Evolutionary conservation across 1,140 invertebrate genomes (phyloP).

Genomic region (Agrypnia vestita): DNA sequence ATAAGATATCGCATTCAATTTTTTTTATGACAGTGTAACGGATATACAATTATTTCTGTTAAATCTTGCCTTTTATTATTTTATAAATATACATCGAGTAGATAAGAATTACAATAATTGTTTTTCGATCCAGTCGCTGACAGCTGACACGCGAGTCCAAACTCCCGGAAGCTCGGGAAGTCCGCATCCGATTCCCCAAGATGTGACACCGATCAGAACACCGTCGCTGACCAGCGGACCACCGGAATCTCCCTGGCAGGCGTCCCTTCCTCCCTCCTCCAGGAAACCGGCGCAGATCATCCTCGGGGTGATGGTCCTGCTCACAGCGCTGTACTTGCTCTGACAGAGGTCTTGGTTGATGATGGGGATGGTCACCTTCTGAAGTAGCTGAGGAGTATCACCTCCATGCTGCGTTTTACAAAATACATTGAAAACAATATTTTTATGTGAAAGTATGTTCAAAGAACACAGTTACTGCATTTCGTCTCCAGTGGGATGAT

Average conservation of each 20-base stretch:
- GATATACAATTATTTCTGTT: too few relatives aligned
- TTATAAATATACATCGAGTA: too few relatives aligned
- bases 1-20: too few relatives aligned
- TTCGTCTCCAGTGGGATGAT: too few relatives aligned
- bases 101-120: too few relatives aligned
- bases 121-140: slow-evolving; percentile 62
- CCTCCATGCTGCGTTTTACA: background rate
- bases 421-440: too few relatives aligned
- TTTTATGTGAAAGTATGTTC: too few relatives aligned
- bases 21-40: too few relatives aligned
- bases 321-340: slow-evolving; percentile 57
- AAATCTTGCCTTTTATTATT: too few relatives aligned
- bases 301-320: slow-evolving; percentile 71
- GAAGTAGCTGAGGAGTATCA: background rate
- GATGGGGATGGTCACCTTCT: slow-evolving; percentile 66
- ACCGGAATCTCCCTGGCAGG: slow-evolving; percentile 70
- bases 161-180: slow-evolving; percentile 70
- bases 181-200: slow-evolving; percentile 71
- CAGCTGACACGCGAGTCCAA: slow-evolving; percentile 69
- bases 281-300: slow-evolving; percentile 81
- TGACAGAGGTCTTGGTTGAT: slow-evolving; percentile 64
- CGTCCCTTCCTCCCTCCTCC: slow-evolving; percentile 60
- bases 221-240: slow-evolving; percentile 64
- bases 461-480: too few relatives aligned
- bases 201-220: slow-evolving; percentile 68